These are phyloP conservation scores for Pseudorhiza aurosa DNA, from an alignment of 30 jellyfish, hydroid and myxozoan species.

Conservation along the genomic window DNA sequence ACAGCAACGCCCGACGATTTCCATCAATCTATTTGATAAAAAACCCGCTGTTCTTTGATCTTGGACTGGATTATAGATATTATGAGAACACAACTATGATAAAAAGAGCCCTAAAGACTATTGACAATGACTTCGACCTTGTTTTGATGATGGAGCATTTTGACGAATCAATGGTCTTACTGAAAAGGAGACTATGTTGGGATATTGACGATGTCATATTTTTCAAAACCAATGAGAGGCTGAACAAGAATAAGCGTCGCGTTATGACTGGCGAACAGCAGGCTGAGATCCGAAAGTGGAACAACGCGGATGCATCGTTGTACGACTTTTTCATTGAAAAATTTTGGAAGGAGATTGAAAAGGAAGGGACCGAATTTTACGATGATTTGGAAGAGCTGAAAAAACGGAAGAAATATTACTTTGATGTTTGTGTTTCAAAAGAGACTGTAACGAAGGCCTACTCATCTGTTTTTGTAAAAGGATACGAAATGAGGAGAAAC, in stretches of 20 bases:
- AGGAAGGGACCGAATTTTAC: conserved; percentile 92
- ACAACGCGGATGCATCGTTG: conserved; percentile 88
- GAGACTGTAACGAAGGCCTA: conserved; percentile 94
- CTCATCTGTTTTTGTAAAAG: conserved; percentile 86
- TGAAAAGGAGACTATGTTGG: conserved; percentile 98
- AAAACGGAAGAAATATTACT: conserved; percentile 69
- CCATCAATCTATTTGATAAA: conserved; percentile 83
- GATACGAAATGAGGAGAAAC: conserved; percentile 85
- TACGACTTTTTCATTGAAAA: conserved; percentile 77
- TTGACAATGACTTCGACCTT: conserved; percentile 84
- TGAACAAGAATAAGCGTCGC: conserved; percentile 76
- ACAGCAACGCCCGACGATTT: conserved; percentile 67
- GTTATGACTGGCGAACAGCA: conserved; percentile 63
- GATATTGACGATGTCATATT: conserved; percentile 90
- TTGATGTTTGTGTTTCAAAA: conserved; percentile 72
- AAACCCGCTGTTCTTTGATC: conserved; percentile 91
- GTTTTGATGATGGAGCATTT: conserved; percentile 94
- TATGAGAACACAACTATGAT: conserved; percentile 77
- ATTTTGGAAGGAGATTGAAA: conserved; percentile 90
- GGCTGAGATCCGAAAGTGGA: conserved; percentile 78
- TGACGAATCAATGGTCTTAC: conserved; percentile 92
- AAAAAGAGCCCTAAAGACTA: conserved; percentile 71
- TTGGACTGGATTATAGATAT: conserved; percentile 84
- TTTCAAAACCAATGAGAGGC: conserved; percentile 95
- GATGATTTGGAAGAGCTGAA: conserved; percentile 81